Evolutionary conservation across 2,113 vertebrate genomes (phyloP).

Genomic region (Seriola aureovittata): DNA sequence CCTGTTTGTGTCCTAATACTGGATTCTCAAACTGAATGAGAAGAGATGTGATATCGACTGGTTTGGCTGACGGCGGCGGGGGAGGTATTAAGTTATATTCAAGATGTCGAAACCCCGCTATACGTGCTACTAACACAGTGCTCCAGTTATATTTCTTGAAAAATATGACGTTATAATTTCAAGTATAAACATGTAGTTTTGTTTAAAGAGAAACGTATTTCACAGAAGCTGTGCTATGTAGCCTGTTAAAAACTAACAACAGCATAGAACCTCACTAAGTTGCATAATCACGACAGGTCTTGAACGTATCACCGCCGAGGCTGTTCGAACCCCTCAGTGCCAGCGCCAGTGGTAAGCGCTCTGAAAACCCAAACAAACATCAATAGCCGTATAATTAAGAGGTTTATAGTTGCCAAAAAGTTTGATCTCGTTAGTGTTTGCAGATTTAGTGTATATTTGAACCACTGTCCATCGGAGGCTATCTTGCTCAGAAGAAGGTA

Average conservation of each 20-base stretch:
- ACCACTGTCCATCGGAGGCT: not conserved
- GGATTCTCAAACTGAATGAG: not conserved
- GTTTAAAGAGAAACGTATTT: not conserved
- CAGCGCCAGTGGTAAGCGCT: constrained; percentile 78
- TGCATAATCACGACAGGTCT: constrained; percentile 56
- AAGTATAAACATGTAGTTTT: accelerated
- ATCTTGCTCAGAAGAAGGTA: constrained; percentile 38
- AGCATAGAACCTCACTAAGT: constrained; percentile 16
- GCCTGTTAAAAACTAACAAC: not conserved
- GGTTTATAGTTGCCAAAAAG: constrained; percentile 18
- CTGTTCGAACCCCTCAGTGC: constrained; percentile 73
- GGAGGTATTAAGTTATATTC: constrained; percentile 63
- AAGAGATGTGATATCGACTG: constrained; percentile 62
- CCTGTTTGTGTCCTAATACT: constrained; percentile 15
- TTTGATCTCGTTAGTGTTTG: not conserved
- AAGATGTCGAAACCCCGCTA: constrained; percentile 12
- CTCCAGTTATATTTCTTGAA: not conserved
- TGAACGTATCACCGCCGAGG: constrained; percentile 69
- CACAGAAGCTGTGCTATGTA: accelerated
- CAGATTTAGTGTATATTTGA: not conserved
- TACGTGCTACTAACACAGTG: not conserved
- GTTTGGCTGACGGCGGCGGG: constrained; percentile 56
- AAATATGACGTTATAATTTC: accelerated
- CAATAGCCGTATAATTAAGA: constrained; percentile 35
- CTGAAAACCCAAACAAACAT: constrained; percentile 84